Conservation (phyloP, 2,113 vertebrate species). For the Microcebus lehilahytsara region DNA sequence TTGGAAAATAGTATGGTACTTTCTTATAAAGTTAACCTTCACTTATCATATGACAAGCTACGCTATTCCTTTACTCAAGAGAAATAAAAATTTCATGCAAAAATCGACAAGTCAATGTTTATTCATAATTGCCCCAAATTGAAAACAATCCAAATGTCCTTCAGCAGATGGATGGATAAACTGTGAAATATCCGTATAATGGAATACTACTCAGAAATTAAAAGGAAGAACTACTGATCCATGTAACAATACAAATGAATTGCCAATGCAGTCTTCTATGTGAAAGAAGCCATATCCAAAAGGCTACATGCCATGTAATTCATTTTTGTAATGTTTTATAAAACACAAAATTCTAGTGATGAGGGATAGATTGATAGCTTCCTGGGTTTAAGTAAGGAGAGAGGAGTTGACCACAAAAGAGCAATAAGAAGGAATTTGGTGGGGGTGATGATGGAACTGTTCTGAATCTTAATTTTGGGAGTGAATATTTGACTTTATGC, state of each 20-base stretch:
- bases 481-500: neutral
- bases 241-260: neutral
- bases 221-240: neutral
- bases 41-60: neutral
- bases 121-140: neutral
- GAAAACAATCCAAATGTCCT: neutral
- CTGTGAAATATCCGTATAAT: neutral
- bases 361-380: neutral
- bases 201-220: neutral
- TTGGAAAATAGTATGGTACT: neutral
- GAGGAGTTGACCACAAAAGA: neutral
- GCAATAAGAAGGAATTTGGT: neutral
- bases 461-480: neutral
- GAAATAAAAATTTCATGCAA: neutral
- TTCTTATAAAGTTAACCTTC: neutral
- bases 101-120: neutral
- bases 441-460: neutral
- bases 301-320: neutral
- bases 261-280: neutral
- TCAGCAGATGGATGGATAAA: neutral
- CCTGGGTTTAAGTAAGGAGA: neutral
- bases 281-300: neutral
- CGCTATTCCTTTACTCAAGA: neutral
- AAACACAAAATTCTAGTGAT: neutral
- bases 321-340: neutral